Conservation (phyloP, 2,113 vertebrate species). For the Casuarius casuarius region DNA sequence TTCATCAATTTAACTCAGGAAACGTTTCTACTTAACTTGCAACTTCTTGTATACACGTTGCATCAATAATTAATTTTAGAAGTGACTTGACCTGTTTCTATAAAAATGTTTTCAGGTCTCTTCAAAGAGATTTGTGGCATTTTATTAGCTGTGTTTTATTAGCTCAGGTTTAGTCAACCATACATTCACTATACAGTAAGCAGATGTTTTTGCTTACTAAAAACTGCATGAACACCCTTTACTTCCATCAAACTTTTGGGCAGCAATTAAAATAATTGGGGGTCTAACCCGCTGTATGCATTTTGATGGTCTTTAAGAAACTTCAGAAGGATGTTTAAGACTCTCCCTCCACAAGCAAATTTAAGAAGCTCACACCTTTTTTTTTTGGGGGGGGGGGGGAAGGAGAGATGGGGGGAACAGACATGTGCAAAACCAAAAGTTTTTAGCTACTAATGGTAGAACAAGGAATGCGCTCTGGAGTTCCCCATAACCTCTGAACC, state of each 20-base stretch:
- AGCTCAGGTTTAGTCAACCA: background rate
- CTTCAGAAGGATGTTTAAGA: background rate
- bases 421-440: too few relatives aligned
- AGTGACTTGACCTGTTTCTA: background rate
- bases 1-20: background rate
- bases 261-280: background rate
- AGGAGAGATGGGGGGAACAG: too few relatives aligned
- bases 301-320: background rate
- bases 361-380: background rate
- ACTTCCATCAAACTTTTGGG: background rate
- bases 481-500: background rate
- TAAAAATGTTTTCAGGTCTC: background rate
- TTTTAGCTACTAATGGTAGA: background rate
- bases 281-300: background rate
- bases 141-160: background rate
- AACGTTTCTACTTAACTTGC: background rate
- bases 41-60: background rate
- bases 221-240: background rate
- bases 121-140: background rate
- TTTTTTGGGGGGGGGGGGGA: too few relatives aligned
- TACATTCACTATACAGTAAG: background rate
- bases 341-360: background rate
- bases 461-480: background rate
- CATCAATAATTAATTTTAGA: background rate
- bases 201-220: too few relatives aligned